A percentile compares a stretch with the other conserved stretches of the same genome.
phyloP scores from a whole-genome alignment of 2,797 vertebrate species.

The Tangara arthus region DNA sequence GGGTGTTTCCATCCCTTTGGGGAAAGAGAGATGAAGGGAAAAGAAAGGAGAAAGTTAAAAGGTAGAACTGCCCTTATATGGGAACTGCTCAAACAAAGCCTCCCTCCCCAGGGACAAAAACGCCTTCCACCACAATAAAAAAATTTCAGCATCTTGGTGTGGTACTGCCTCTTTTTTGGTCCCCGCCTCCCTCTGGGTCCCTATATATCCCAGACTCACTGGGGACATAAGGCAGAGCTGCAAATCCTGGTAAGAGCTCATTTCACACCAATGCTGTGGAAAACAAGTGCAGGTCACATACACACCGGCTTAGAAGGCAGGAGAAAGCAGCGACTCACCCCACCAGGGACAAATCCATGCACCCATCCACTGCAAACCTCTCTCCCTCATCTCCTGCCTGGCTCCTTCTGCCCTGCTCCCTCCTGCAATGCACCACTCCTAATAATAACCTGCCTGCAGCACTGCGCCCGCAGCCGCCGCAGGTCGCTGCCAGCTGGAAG shows the following conservation, averaged over 20 bases:
- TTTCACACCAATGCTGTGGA: fast-evolving
- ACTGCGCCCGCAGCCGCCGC: background rate
- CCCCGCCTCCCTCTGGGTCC: background rate
- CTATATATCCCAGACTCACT: background rate
- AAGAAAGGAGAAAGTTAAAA: background rate
- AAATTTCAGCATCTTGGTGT: background rate
- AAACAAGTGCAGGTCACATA: background rate
- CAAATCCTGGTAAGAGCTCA: background rate
- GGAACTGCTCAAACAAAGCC: constrained; percentile 1
- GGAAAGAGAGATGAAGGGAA: background rate
- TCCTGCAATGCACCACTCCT: constrained; percentile 78
- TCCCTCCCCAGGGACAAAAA: background rate
- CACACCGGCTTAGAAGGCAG: background rate
- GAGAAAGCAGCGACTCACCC: background rate
- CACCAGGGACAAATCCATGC: fast-evolving
- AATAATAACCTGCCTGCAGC: constrained; percentile 68
- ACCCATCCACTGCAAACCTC: fast-evolving
- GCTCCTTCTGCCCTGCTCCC: background rate
- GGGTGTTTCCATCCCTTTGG: background rate
- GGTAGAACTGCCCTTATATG: constrained; percentile 16
- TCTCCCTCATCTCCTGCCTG: background rate
- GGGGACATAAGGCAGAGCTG: background rate
- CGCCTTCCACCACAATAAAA: background rate
- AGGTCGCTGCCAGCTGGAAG: background rate
- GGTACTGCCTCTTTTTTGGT: background rate